These are phyloP conservation scores for Microctonus aethiopoides DNA, from an alignment of 2,888 invertebrate genomes.

Conservation along the genomic window DNA sequence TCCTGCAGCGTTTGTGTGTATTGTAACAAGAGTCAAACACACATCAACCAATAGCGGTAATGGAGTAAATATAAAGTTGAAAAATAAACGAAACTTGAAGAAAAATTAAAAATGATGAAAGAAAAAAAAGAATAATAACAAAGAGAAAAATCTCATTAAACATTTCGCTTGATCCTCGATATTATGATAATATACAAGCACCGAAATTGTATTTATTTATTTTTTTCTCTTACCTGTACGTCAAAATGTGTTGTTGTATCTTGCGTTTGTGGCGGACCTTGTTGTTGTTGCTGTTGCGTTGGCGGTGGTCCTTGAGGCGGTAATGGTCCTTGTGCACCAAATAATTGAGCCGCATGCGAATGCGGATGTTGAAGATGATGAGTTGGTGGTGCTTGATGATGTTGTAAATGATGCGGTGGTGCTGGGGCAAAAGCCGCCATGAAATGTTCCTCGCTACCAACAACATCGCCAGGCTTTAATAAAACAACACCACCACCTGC, in stretches of 20 bases:
- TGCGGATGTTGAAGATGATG: constrained; percentile 70
- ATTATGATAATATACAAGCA: no score
- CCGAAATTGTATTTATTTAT: background rate
- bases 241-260: constrained; percentile 64
- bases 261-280: constrained; percentile 63
- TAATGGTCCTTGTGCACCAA: constrained; percentile 63
- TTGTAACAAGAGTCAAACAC: constrained; percentile 31
- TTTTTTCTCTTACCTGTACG: constrained; percentile 58
- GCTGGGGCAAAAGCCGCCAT: constrained; percentile 67
- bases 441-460: constrained; percentile 64
- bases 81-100: background rate
- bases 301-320: constrained; percentile 63
- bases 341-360: constrained; percentile 68
- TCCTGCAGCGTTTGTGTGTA: constrained; percentile 24
- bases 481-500: constrained; percentile 68
- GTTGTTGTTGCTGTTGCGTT: constrained; percentile 62
- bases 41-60: constrained; percentile 22
- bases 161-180: no score
- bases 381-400: constrained; percentile 68
- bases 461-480: constrained; percentile 68
- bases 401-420: constrained; percentile 70
- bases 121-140: background rate
- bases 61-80: constrained; percentile 3
- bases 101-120: background rate
- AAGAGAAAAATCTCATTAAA: background rate